phyloP scores from a whole-genome alignment of 2,113 vertebrate genomes.

The Vombatus ursinus region DNA sequence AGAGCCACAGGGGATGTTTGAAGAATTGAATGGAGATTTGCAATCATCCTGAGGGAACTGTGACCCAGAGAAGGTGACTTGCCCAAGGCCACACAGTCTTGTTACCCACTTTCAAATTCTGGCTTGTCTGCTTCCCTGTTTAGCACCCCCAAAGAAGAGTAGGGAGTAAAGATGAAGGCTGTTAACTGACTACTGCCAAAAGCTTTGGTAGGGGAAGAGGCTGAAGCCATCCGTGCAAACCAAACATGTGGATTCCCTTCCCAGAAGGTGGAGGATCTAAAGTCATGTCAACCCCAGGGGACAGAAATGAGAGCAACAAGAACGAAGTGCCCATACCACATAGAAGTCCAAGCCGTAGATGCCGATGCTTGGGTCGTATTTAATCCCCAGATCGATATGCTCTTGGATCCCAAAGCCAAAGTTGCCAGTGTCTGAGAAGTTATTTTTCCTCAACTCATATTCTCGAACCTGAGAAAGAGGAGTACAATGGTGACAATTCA shows the following conservation, averaged over 20 bases:
- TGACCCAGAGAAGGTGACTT: background rate
- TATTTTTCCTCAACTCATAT: slow-evolving; percentile 97
- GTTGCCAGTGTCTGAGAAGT: slow-evolving; percentile 99
- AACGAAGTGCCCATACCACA: slow-evolving; percentile 87
- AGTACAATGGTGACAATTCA: background rate
- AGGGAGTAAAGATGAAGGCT: background rate
- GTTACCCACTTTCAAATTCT: background rate
- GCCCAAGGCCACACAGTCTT: background rate
- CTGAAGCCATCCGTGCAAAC: background rate
- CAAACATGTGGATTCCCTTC: background rate
- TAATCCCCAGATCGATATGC: slow-evolving; percentile 98
- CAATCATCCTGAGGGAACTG: background rate
- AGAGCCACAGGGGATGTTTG: background rate
- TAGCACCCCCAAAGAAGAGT: background rate
- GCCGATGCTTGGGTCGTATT: slow-evolving; percentile 98
- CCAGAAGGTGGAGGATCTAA: background rate
- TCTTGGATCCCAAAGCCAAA: slow-evolving; percentile 99
- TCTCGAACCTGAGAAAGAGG: slow-evolving; percentile 91
- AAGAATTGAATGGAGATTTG: background rate
- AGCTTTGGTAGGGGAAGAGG: background rate
- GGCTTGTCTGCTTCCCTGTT: background rate
- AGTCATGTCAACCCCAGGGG: background rate
- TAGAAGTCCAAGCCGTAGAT: slow-evolving; percentile 99
- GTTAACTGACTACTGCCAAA: background rate
- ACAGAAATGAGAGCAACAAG: background rate